phyloP scores from a whole-genome alignment of 2,113 vertebrate species.

The Ictidomys tridecemlineatus region DNA sequence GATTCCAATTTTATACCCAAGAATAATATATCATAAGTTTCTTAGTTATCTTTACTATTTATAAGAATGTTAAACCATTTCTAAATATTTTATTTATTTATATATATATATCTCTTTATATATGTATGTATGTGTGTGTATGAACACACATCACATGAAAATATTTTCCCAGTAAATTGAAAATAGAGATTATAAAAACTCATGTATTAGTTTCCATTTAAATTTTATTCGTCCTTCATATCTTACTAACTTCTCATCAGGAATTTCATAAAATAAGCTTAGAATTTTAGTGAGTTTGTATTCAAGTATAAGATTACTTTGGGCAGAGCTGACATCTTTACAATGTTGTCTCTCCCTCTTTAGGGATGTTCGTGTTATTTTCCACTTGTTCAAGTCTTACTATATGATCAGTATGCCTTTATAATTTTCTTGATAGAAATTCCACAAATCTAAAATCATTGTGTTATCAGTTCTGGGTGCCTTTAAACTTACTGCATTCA shows the following conservation, averaged over 20 bases:
- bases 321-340: background rate
- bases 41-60: background rate
- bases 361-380: background rate
- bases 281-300: background rate
- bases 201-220: background rate
- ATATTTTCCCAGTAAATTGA: background rate
- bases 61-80: background rate
- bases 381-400: background rate
- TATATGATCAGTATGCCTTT: background rate
- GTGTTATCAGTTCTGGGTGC: background rate
- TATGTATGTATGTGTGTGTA: background rate
- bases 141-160: background rate
- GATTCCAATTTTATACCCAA: background rate
- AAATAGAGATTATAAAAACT: background rate
- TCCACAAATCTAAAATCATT: background rate
- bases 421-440: background rate
- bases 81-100: conserved; percentile 10
- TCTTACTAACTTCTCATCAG: background rate
- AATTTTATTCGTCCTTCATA: background rate
- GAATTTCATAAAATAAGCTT: background rate
- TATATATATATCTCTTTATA: background rate
- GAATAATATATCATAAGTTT: background rate
- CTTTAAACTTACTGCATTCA: background rate
- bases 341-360: background rate
- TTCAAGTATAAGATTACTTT: background rate